A percentile compares a stretch with the other conserved stretches of the same genome.
These are phyloP conservation scores for Nymphalis urticae DNA, from an alignment of 2,888 invertebrate species.

Conservation along the genomic window DNA sequence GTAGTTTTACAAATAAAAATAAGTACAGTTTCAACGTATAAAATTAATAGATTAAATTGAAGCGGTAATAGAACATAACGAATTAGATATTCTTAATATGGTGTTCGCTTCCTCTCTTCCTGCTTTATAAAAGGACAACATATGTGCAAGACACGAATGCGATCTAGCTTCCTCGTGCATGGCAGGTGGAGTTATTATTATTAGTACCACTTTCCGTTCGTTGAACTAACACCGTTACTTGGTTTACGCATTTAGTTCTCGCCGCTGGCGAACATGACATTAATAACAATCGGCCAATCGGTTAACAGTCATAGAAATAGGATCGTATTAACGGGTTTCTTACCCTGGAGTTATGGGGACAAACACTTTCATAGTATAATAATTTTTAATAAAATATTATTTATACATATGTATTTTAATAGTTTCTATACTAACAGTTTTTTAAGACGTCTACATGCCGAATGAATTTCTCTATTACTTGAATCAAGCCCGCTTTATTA, in stretches of 20 bases:
- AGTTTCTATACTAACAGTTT: too few species aligned
- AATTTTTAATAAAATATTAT: background rate
- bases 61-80: background rate
- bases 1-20: too few species aligned
- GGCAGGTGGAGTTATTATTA: slow-evolving; percentile 74
- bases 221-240: slow-evolving; percentile 77
- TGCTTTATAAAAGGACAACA: slow-evolving; percentile 50
- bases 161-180: slow-evolving; percentile 60
- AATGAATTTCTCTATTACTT: background rate
- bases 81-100: slow-evolving; percentile 20
- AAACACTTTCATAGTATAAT: slow-evolving; percentile 6
- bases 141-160: slow-evolving; percentile 48
- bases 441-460: too few species aligned
- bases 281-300: slow-evolving; percentile 73
- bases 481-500: background rate
- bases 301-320: slow-evolving; percentile 49
- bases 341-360: slow-evolving; percentile 33
- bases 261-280: slow-evolving; percentile 68
- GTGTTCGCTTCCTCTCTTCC: slow-evolving; percentile 43
- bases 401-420: too few species aligned
- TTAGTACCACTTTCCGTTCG: slow-evolving; percentile 75
- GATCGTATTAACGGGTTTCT: slow-evolving; percentile 47
- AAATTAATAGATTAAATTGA: background rate
- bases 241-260: slow-evolving; percentile 75
- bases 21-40: background rate